Conservation (phyloP, 1,140 invertebrate species). For the Trachymyrmex septentrionalis region DNA sequence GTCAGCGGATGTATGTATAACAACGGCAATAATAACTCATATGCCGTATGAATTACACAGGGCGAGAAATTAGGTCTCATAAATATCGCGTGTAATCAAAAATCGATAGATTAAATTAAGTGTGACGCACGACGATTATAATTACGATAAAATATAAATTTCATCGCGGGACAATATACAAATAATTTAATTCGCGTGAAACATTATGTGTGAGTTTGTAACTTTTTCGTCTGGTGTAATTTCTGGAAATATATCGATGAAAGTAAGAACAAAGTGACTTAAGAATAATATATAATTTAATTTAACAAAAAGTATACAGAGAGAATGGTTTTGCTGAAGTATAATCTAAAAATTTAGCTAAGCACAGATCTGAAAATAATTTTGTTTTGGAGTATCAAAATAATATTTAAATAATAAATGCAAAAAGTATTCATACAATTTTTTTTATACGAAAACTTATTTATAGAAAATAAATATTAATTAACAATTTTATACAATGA, state of each 20-base stretch:
- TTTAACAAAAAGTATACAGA: neutral
- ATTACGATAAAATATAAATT: slow-evolving; percentile 32
- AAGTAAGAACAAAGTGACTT: neutral
- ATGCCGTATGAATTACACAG: slow-evolving; percentile 40
- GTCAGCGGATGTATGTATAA: slow-evolving; percentile 22
- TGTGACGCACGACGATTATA: slow-evolving; percentile 14
- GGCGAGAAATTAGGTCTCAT: slow-evolving; percentile 18
- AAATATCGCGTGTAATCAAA: slow-evolving; percentile 44
- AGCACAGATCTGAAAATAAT: no score
- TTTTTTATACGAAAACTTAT: no score
- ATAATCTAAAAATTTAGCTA: no score
- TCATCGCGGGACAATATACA: neutral
- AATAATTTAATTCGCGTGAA: slow-evolving; percentile 26
- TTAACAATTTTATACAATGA: neutral
- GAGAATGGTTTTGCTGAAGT: no score
- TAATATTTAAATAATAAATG: no score
- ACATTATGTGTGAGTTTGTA: neutral
- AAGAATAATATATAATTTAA: slow-evolving; percentile 7
- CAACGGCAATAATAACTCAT: slow-evolving; percentile 40
- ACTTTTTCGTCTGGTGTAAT: neutral
- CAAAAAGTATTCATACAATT: no score
- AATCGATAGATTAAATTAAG: slow-evolving; percentile 40
- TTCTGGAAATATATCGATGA: neutral
- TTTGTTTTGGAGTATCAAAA: no score
- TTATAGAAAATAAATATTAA: no score